Percentiles rank a stretch among this genome's conserved stretches.
phyloP scores from a whole-genome alignment of 2,113 vertebrate species.

The Tachuris rubrigastra region DNA sequence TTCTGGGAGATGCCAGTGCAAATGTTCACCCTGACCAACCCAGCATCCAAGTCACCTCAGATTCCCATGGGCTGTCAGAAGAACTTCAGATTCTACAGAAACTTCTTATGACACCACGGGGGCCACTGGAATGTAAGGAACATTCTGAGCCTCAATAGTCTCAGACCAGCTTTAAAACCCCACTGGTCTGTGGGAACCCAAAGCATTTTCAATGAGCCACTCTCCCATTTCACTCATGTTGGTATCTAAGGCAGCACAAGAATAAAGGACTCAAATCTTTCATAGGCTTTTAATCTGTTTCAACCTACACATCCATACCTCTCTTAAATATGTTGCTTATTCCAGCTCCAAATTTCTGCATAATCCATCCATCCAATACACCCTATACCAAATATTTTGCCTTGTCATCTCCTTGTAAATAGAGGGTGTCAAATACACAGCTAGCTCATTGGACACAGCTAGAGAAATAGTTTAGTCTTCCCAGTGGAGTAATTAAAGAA shows the following conservation, averaged over 20 bases:
- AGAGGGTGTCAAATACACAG: conserved; percentile 28
- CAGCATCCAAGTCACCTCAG: not conserved
- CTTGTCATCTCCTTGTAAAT: conserved; percentile 64
- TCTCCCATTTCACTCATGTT: not conserved
- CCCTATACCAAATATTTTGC: conserved; percentile 2
- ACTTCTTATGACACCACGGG: not conserved
- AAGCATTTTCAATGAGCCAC: rapidly evolving
- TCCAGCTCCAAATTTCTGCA: conserved; percentile 14
- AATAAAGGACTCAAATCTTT: not conserved
- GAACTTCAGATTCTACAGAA: not conserved
- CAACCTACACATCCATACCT: not conserved
- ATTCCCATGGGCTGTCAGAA: not conserved
- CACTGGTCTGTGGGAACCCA: not conserved
- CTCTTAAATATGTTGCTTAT: not conserved
- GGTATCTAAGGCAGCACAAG: not conserved
- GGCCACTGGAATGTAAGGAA: not conserved
- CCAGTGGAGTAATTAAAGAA: conserved; percentile 27
- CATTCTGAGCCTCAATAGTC: not conserved
- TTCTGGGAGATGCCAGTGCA: not conserved
- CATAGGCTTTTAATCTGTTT: not conserved
- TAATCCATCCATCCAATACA: conserved; percentile 33
- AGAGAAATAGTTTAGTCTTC: conserved; percentile 37
- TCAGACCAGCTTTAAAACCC: not conserved
- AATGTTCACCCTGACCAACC: not conserved
- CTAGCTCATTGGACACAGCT: not conserved